These are phyloP conservation scores for Rhadinocentrus ornatus DNA, from an alignment of 2,797 vertebrate genomes.

Conservation along the genomic window DNA sequence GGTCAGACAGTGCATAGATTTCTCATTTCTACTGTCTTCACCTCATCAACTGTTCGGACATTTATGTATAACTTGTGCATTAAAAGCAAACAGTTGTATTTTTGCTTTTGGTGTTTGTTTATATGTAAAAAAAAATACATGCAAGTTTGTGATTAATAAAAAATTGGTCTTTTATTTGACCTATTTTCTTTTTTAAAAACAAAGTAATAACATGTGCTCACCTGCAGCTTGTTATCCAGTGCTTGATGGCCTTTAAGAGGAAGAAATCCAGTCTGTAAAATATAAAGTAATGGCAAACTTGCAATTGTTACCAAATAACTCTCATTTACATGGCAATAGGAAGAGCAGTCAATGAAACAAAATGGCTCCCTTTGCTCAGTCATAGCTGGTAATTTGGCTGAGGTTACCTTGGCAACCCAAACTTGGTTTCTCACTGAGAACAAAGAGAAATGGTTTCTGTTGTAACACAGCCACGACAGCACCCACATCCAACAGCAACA, in stretches of 20 bases:
- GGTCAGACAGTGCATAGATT: slow-evolving; percentile 19
- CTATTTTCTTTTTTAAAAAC: background rate
- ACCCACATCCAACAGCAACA: slow-evolving; percentile 60
- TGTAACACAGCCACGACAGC: slow-evolving; percentile 50
- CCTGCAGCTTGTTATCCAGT: background rate
- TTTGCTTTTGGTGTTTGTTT: background rate
- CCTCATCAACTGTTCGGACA: background rate
- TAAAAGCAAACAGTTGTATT: slow-evolving; percentile 7
- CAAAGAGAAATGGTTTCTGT: slow-evolving; percentile 64
- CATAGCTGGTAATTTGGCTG: slow-evolving; percentile 76
- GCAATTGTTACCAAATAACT: slow-evolving; percentile 27
- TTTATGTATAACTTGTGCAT: background rate
- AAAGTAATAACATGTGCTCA: background rate
- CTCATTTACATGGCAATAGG: slow-evolving; percentile 32
- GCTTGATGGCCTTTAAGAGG: background rate
- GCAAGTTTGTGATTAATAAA: background rate
- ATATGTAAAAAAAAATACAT: background rate
- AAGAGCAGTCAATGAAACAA: slow-evolving; percentile 76
- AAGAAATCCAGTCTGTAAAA: slow-evolving; percentile 18
- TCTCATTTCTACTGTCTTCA: slow-evolving; percentile 6
- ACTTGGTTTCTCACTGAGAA: slow-evolving; percentile 77
- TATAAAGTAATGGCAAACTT: slow-evolving; percentile 14
- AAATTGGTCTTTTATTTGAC: background rate
- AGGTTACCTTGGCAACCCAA: slow-evolving; percentile 84
- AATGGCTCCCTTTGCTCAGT: slow-evolving; percentile 81